Evolutionary conservation across 2,797 vertebrate genomes (phyloP).

Genomic region (Cichlasoma orientale): DNA sequence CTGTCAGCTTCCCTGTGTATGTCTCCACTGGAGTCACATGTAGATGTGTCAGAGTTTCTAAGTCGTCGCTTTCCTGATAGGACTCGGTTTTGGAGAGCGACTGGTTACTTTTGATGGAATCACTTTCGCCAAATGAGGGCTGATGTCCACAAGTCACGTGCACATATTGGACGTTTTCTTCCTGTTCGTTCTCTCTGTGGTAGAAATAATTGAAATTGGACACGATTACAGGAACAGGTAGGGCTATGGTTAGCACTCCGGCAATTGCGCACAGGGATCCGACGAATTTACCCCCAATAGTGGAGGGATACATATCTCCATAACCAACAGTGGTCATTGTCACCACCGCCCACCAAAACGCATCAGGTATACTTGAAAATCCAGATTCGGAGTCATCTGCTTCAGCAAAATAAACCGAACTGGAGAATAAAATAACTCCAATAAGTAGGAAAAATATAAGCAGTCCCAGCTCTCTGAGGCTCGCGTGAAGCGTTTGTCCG

Average conservation of each 20-base stretch:
- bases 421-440: conserved; percentile 93
- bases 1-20: conserved; percentile 88
- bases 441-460: conserved; percentile 95
- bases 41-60: conserved; percentile 76
- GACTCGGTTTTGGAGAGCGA: conserved; percentile 86
- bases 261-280: conserved; percentile 95
- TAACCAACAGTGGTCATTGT: conserved; percentile 98
- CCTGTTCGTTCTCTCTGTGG: conserved; percentile 90
- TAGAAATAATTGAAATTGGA: conserved; percentile 99
- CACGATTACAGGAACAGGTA: conserved; percentile 94
- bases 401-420: conserved; percentile 94
- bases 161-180: conserved; percentile 86
- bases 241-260: conserved; percentile 92
- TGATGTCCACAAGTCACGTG: conserved; percentile 92
- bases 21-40: conserved; percentile 77
- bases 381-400: conserved; percentile 86
- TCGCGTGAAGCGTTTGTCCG: conserved; percentile 89
- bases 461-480: conserved; percentile 90
- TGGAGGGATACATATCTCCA: conserved; percentile 96
- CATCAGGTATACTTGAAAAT: conserved; percentile 92
- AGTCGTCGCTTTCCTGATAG: conserved; percentile 82
- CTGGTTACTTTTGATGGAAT: conserved; percentile 81
- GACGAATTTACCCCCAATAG: conserved; percentile 93
- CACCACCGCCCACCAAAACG: conserved; percentile 98
- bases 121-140: conserved; percentile 78